Percentiles rank a stretch among this genome's conserved stretches.
Evolutionary conservation across 2,888 invertebrate species (phyloP).

Genomic region (Athrips mouffetella): DNA sequence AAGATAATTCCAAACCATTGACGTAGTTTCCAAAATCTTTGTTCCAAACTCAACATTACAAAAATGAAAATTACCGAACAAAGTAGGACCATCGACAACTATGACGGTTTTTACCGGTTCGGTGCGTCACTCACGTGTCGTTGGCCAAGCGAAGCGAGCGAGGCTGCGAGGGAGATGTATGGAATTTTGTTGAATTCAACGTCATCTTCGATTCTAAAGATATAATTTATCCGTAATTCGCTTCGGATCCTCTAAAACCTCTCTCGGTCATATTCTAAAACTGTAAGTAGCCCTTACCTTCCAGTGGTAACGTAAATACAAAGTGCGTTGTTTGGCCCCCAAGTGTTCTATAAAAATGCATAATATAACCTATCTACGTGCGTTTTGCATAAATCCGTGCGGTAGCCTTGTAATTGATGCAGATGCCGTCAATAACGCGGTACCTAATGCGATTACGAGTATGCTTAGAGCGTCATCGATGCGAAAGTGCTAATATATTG

Average conservation of each 20-base stretch:
- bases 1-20: too few species aligned
- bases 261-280: conserved; percentile 40
- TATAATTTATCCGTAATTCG: conserved; percentile 44
- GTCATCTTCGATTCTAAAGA: conserved; percentile 63
- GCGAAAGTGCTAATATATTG: conserved; percentile 38
- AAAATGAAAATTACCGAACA: not conserved
- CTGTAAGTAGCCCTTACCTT: conserved; percentile 55
- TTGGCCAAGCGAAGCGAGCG: conserved; percentile 59
- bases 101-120: not conserved
- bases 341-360: conserved; percentile 73
- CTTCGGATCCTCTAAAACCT: conserved; percentile 37
- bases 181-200: conserved; percentile 65
- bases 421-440: conserved; percentile 50
- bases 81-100: too few species aligned
- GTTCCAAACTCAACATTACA: not conserved
- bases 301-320: not conserved
- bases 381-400: conserved; percentile 66
- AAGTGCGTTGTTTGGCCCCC: conserved; percentile 63
- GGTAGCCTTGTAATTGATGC: conserved; percentile 66
- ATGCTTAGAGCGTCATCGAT: conserved; percentile 63
- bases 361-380: conserved; percentile 73
- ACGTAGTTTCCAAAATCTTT: too few species aligned
- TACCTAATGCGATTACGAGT: conserved; percentile 66
- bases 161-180: conserved; percentile 60
- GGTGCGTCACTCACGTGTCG: conserved; percentile 44